Base-by-base conservation (phyloP, 2,113 vertebrate species). In the Willisornis vidua region DNA sequence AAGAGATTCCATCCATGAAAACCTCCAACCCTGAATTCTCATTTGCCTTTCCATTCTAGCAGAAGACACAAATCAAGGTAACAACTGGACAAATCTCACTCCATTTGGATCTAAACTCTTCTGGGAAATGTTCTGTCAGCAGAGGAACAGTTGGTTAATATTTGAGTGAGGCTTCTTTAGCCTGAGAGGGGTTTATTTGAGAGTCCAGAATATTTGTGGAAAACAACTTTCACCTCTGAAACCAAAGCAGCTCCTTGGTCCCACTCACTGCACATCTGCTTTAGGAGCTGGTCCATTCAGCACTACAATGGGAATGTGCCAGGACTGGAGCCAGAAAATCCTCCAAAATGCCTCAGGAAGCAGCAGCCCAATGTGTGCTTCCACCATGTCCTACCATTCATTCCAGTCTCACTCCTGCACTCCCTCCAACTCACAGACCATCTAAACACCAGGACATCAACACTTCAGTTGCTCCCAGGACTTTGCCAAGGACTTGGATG, bases 311-410 rank as follows among this genome's bases (percentile, higher is more conserved):
- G 55, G 19, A 78, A 75, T 0, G 2, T 8, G 57, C 77, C 65
- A 35, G 17, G 39, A 52, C 1, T 0, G 0, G 52, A 52, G 57
- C 28, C 57, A 49, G 12, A 41, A 61, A 81, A 28, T 8, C 51
- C 52, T 24, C n/a, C 39, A 19, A 9, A 66, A 16, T 0, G 3
- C 49, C 25, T n/a, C 9, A 57, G 76, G 52, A 23, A 71, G 63
- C 71, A 28, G 79, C 43, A 52, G 48, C 26, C 31, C 88, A 65
- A 43, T 4, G 26, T 3, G 61, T 1, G 2, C 22, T 54, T 12
- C 49, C 1, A 6, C 26, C 13, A 1, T 0, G 4, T 41, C 70
- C 61, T 7, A 10, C 6, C 11, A 2, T 2, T 1, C 1, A 24
- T 6, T 58, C 67, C 46, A 5, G 17, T 6, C 23, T 23, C 55